Conservation (phyloP, 1,140 invertebrate genomes). For the Anastrepha obliqua region DNA sequence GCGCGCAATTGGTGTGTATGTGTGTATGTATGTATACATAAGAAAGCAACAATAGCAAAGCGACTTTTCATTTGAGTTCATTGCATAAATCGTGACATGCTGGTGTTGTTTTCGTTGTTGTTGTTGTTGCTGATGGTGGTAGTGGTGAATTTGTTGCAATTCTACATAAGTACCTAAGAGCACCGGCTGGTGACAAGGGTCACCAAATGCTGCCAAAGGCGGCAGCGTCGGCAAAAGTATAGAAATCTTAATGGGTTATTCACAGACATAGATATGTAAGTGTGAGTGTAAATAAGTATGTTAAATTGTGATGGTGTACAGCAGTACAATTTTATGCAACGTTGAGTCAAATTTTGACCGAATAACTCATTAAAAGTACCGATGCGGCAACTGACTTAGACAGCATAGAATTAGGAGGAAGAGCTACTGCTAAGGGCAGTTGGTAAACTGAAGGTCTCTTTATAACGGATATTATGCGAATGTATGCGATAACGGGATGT, state of each 20-base stretch:
- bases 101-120: background rate
- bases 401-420: too few relatives aligned
- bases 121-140: background rate
- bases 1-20: background rate
- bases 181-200: conserved; percentile 32
- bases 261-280: background rate
- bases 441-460: too few relatives aligned
- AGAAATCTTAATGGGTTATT: conserved; percentile 15
- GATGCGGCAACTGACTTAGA: too few relatives aligned
- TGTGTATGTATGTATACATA: background rate
- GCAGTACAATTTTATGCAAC: background rate
- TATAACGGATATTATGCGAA: too few relatives aligned
- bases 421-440: too few relatives aligned
- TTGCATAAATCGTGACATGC: conserved; percentile 22
- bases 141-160: conserved; percentile 19
- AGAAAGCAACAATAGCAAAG: conserved; percentile 12
- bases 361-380: too few relatives aligned
- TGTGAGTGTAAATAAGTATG: background rate
- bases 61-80: background rate
- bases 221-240: background rate
- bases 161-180: conserved; percentile 21
- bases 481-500: too few relatives aligned
- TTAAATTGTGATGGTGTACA: background rate
- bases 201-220: conserved; percentile 2
- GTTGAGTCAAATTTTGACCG: background rate